Evolutionary conservation across 2,797 vertebrate species (phyloP).

Genomic region (Helarctos malayanus): DNA sequence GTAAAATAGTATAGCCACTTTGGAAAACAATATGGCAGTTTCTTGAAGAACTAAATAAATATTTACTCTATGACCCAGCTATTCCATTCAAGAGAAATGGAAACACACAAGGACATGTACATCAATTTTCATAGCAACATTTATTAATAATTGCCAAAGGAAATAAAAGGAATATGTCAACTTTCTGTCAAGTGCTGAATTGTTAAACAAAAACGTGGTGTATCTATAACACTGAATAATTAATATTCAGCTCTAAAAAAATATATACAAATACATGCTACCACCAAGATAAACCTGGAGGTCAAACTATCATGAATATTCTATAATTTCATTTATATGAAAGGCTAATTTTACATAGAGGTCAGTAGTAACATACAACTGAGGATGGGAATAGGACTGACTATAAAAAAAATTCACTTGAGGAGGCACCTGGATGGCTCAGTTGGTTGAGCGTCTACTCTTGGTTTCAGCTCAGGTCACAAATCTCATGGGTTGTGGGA

Average conservation of each 20-base stretch:
- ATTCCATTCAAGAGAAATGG: neutral
- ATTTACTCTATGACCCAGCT: neutral
- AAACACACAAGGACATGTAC: neutral
- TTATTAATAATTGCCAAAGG: constrained; percentile 9
- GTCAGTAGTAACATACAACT: neutral
- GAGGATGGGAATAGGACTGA: neutral
- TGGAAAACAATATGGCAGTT: neutral
- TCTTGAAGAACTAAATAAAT: constrained; percentile 12
- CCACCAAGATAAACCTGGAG: neutral
- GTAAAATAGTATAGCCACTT: neutral
- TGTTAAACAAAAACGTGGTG: neutral
- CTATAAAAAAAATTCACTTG: neutral
- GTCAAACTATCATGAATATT: neutral
- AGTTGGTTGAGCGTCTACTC: too few species aligned
- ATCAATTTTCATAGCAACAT: neutral
- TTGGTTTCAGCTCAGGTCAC: neutral
- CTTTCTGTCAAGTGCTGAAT: neutral
- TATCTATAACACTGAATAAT: neutral
- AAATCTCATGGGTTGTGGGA: neutral
- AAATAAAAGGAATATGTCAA: neutral
- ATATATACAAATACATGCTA: constrained; percentile 9
- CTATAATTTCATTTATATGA: neutral
- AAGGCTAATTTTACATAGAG: neutral
- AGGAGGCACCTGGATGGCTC: too few species aligned
- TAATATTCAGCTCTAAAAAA: neutral